Evolutionary conservation across 1,140 invertebrate species (phyloP).

Genomic region (Ctenoplectra terminalis): DNA sequence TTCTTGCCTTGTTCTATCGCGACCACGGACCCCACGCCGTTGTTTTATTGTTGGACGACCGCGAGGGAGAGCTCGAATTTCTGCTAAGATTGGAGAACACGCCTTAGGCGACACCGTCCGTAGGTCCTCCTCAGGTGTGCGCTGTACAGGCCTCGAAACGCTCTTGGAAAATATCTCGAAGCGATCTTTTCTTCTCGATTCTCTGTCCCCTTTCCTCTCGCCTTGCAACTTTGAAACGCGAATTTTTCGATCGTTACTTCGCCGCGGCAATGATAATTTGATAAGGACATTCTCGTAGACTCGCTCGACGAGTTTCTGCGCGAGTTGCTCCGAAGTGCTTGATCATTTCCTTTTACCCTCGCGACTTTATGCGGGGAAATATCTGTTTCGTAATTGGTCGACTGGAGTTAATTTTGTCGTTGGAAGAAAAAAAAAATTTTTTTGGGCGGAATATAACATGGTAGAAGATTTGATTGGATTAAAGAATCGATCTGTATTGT

Average conservation of each 20-base stretch:
- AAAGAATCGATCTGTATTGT: not conserved
- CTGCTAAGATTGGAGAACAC: conserved; percentile 62
- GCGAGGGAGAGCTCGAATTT: conserved; percentile 72
- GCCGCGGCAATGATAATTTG: not conserved
- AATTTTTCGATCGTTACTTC: not conserved
- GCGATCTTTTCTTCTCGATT: not conserved
- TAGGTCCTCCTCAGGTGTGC: conserved; percentile 36
- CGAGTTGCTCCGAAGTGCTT: not conserved
- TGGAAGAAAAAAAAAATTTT: too few relatives aligned
- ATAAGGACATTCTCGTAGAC: not conserved
- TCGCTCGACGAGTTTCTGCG: not conserved
- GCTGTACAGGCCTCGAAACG: not conserved
- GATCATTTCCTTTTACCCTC: not conserved
- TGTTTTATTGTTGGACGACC: conserved; percentile 70
- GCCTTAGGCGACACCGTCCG: conserved; percentile 55
- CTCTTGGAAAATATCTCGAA: conserved; percentile 5
- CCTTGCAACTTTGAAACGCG: not conserved
- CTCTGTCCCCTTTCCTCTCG: too few relatives aligned
- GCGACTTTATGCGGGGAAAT: not conserved
- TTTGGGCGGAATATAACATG: too few relatives aligned
- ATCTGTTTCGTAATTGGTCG: not conserved
- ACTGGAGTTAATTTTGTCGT: not conserved
- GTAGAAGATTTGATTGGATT: too few relatives aligned
- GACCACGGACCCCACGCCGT: conserved; percentile 63
- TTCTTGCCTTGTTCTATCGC: conserved; percentile 66